A percentile compares a stretch with the other conserved stretches of the same genome.
These are phyloP conservation scores for Tragopan temminckii DNA, from an alignment of 2,797 vertebrate species.

Conservation along the genomic window DNA sequence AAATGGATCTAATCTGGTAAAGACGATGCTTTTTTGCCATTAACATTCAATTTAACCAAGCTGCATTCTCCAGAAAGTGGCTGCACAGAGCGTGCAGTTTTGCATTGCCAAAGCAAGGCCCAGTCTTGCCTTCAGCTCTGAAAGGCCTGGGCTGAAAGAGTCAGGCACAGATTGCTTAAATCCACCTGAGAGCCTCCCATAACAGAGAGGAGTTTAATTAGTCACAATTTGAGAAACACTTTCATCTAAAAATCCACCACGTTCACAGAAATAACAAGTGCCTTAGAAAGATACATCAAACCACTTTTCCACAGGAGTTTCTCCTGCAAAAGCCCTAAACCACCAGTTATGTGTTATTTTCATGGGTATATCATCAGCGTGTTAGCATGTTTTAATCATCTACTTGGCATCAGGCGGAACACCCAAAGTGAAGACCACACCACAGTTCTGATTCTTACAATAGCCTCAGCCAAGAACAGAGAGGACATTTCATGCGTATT, in stretches of 20 bases:
- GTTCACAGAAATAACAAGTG: neutral
- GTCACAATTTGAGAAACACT: neutral
- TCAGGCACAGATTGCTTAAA: neutral
- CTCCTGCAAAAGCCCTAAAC: neutral
- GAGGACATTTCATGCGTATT: neutral
- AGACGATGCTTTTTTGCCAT: constrained; percentile 22
- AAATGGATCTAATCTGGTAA: constrained; percentile 46
- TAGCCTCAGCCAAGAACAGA: neutral
- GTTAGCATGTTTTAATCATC: neutral
- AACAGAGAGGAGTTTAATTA: neutral
- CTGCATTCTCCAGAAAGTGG: neutral
- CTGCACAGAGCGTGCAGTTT: neutral
- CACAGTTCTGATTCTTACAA: neutral
- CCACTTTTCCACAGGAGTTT: neutral
- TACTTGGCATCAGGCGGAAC: neutral
- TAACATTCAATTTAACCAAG: constrained; percentile 60
- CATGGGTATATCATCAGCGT: neutral
- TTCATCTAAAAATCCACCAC: neutral
- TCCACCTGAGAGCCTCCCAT: neutral
- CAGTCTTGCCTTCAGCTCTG: neutral
- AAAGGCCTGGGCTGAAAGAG: neutral
- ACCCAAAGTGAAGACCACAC: neutral
- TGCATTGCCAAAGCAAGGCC: neutral
- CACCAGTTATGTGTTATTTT: neutral
- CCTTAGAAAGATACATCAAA: neutral